A percentile compares a stretch with the other conserved stretches of the same genome.
These are phyloP conservation scores for Amniataba percoides DNA, from an alignment of 2,797 vertebrate species.

Conservation along the genomic window DNA sequence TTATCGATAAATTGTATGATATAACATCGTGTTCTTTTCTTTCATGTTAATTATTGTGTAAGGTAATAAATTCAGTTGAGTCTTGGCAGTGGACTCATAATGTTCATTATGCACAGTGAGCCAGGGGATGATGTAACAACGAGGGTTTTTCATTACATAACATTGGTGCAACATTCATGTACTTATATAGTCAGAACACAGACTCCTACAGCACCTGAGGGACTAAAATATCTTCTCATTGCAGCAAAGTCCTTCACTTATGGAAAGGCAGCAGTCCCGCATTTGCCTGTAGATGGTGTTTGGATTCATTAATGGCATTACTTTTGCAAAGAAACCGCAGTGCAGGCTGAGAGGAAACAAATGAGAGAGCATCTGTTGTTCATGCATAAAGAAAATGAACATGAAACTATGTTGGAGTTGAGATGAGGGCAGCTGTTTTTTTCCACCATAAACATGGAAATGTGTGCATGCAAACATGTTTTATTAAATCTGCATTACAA, in stretches of 20 bases:
- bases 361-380: conserved; percentile 46
- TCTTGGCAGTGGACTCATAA: not conserved
- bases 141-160: conserved; percentile 15
- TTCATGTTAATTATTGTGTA: conserved; percentile 26
- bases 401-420: conserved; percentile 2
- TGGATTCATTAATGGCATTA: conserved; percentile 37
- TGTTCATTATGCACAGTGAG: not conserved
- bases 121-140: conserved; percentile 24
- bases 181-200: conserved; percentile 5
- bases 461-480: not conserved
- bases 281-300: conserved; percentile 28
- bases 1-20: conserved; percentile 15
- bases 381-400: conserved; percentile 28
- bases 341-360: conserved; percentile 30
- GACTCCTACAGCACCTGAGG: not conserved
- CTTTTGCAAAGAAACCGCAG: conserved; percentile 25
- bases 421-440: conserved; percentile 5
- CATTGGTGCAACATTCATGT: conserved; percentile 14
- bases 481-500: not conserved
- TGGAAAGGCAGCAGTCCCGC: conserved; percentile 5
- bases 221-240: conserved; percentile 17
- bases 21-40: conserved; percentile 4
- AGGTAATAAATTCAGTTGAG: not conserved
- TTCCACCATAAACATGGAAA: not conserved
- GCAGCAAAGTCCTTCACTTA: not conserved